Evolutionary conservation across 2,888 invertebrate genomes (phyloP).

Genomic region (Zonitis immaculata): DNA sequence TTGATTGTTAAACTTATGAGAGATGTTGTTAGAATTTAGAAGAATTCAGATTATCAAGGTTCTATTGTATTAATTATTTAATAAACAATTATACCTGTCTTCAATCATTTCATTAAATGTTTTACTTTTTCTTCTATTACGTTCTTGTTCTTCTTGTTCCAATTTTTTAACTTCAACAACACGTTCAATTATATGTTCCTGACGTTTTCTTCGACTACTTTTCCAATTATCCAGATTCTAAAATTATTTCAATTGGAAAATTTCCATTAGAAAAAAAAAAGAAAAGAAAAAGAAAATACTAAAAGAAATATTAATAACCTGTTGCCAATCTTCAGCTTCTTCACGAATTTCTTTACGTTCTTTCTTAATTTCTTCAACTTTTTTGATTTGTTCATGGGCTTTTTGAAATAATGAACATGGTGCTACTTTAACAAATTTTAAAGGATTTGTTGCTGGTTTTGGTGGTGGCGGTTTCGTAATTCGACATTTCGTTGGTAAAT

Average conservation of each 20-base stretch:
- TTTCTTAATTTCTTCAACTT: constrained; percentile 80
- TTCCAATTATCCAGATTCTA: constrained; percentile 95
- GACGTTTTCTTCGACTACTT: constrained; percentile 85
- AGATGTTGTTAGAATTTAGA: no score
- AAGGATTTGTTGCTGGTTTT: constrained; percentile 79
- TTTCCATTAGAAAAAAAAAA: no score
- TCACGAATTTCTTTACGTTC: constrained; percentile 75
- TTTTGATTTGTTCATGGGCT: constrained; percentile 78
- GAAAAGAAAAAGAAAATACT: no score
- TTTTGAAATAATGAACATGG: constrained; percentile 82
- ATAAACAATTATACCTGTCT: constrained; percentile 70
- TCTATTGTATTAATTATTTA: no score
- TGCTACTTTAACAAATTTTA: constrained; percentile 85
- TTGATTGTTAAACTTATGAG: no score
- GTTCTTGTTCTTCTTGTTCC: constrained; percentile 64
- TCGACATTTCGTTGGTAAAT: constrained; percentile 50
- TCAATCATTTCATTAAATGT: constrained; percentile 94
- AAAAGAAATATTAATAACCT: no score
- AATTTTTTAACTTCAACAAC: constrained; percentile 85
- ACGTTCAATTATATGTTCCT: constrained; percentile 84
- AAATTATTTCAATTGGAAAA: no score
- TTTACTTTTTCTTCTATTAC: constrained; percentile 74
- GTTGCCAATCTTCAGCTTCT: constrained; percentile 88
- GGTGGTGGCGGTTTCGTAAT: constrained; percentile 71
- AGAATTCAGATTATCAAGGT: no score